phyloP scores from a whole-genome alignment of 2,113 vertebrate species.

The Atherinomorus stipes region DNA sequence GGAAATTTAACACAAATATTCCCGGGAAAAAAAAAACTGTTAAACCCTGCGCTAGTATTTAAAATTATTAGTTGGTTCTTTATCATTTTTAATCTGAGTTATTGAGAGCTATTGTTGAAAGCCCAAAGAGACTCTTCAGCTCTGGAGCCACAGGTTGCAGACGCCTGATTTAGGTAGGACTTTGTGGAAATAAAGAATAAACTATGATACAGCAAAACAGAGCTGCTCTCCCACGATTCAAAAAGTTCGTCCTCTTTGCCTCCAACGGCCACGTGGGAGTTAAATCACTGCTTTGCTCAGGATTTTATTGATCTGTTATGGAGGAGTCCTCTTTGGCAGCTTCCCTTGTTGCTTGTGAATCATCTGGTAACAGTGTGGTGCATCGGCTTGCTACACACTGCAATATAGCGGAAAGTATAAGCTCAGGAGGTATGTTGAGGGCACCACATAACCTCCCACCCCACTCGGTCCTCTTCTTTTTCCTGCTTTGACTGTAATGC shows the following conservation, averaged over 20 bases:
- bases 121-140: too few relatives aligned
- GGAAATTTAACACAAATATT: too few relatives aligned
- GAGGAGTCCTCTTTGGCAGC: constrained; percentile 59
- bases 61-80: too few relatives aligned
- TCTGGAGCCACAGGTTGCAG: too few relatives aligned
- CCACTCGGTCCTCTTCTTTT: constrained; percentile 4
- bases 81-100: too few relatives aligned
- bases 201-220: constrained; percentile 29
- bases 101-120: too few relatives aligned
- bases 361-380: constrained; percentile 57
- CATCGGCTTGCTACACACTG: constrained; percentile 15
- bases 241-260: constrained; percentile 35
- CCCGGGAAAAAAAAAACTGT: too few relatives aligned
- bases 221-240: constrained; percentile 34
- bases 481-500: constrained; percentile 5
- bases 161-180: too few relatives aligned
- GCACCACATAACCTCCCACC: constrained; percentile 25
- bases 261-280: constrained; percentile 61
- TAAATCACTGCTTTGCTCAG: constrained; percentile 43
- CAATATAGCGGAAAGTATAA: not conserved
- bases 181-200: not conserved
- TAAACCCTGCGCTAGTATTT: too few relatives aligned
- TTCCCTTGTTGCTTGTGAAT: constrained; percentile 53
- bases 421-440: constrained; percentile 14
- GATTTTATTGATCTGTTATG: constrained; percentile 63